Evolutionary conservation across 1,140 invertebrate species (phyloP), one percentile per base, ranked within the genome.

Genomic region (Macrocentrus cingulum): DNA sequence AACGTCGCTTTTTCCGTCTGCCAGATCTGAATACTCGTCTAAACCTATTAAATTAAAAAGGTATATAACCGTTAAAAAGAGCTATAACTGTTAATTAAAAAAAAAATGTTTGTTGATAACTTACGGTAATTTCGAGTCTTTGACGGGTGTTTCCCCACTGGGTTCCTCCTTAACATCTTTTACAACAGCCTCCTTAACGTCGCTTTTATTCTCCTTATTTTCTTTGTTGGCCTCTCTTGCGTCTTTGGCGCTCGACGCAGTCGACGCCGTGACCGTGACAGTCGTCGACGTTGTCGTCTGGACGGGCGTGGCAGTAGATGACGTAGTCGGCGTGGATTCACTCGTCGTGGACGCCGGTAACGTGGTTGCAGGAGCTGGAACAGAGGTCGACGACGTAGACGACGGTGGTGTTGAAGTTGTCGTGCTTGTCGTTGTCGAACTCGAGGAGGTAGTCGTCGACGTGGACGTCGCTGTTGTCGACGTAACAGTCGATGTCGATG

Each of bases 211-310:
- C 25, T 68, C 67, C 51, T 80, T 79, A 18, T 74, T 72, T 22
- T 80, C 78, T 44, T 79, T 79, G 15, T 70, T 74, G 0, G 66
- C 64, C 20, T 80, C 77, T 42, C 72, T 76, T 16, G 65, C 69
- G 44, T 79, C 77, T 51, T 79, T 79, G 2, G 68, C 56, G 41
- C 58, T 72, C 1, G 65, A 64, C 59, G 64, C 69, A 23, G 72
- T 70, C 13, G 68, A 70, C 32, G 69, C 69, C 42, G 66, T 69
- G 5, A 68, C 55, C 18, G 71, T 70, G 34, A 70, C 71, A 22
- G 78, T 72, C 13, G 75, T 72, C 20, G 68, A 66, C 39, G 65
- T 70, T 3, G 67, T 55, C 3, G 69, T 69, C 55, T 66, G 59
- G 44, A 72, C 69, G 37, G 74, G 66, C 56, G 71, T 53, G 52